Conservation (phyloP, 1,140 invertebrate genomes). For the Periplaneta americana region DNA sequence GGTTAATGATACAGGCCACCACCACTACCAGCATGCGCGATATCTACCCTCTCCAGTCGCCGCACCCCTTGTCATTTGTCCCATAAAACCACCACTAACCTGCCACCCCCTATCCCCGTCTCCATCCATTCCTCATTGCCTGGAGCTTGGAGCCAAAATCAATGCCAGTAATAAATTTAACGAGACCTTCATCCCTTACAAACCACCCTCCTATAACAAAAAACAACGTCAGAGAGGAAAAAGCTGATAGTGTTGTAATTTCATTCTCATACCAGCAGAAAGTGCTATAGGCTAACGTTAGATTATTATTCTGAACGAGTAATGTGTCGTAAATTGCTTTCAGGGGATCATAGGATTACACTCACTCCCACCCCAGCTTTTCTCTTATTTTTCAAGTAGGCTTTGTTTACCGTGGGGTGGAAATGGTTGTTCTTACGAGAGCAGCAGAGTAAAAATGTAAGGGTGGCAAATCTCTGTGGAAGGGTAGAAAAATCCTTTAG, state of each 20-base stretch:
- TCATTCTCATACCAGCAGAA: constrained; percentile 4
- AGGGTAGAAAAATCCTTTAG: too few species aligned
- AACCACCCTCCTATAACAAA: background rate
- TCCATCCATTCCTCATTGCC: background rate
- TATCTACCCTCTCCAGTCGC: background rate
- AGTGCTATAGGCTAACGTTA: background rate
- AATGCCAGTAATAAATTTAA: constrained; percentile 11
- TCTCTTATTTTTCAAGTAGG: background rate
- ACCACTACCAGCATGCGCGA: background rate
- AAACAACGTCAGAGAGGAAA: background rate
- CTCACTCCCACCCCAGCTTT: background rate
- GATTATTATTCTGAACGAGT: constrained; percentile 1
- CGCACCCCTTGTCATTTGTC: constrained; percentile 3
- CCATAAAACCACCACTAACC: background rate
- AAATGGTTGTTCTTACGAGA: background rate
- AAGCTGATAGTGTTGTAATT: constrained; percentile 1
- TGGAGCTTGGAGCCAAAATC: constrained; percentile 1
- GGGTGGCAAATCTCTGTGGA: background rate
- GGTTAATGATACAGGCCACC: background rate
- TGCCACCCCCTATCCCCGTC: background rate
- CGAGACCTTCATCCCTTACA: background rate
- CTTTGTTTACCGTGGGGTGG: background rate
- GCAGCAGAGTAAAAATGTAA: background rate
- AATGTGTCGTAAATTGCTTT: background rate
- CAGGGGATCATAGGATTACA: background rate